Evolutionary conservation across 1,140 invertebrate species (phyloP).

Genomic region (Oedothorax gibbosus): DNA sequence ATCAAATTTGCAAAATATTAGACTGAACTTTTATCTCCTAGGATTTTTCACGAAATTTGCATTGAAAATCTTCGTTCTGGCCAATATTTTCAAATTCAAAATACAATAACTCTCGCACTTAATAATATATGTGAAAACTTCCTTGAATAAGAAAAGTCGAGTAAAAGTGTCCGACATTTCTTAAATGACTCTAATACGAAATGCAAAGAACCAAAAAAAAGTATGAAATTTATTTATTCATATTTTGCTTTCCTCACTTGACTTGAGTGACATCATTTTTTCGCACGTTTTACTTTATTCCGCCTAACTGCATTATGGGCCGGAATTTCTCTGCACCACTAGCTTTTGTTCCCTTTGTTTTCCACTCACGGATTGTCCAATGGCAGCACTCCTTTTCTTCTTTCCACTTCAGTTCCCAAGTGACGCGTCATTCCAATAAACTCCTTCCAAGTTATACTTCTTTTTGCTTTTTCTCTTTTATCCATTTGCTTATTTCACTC

Average conservation of each 20-base stretch:
- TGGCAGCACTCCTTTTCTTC: constrained; percentile 25
- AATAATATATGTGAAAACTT: too few species aligned
- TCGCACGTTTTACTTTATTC: constrained; percentile 30
- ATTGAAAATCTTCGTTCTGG: too few species aligned
- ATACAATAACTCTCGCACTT: too few species aligned
- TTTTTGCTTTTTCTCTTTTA: constrained; percentile 21
- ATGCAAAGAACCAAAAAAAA: neutral
- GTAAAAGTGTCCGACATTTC: too few species aligned
- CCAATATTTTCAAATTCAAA: too few species aligned
- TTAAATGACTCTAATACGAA: neutral
- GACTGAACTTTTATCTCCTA: too few species aligned
- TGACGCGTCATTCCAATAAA: constrained; percentile 43
- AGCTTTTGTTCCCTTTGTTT: neutral
- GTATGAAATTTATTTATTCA: neutral
- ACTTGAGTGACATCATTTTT: constrained; percentile 11
- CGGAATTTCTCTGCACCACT: neutral
- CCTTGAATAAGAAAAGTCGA: too few species aligned
- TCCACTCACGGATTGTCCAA: constrained; percentile 19
- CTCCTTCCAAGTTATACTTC: constrained; percentile 29
- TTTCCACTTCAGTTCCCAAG: constrained; percentile 37
- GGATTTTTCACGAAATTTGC: too few species aligned
- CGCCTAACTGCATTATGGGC: constrained; percentile 25
- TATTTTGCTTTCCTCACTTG: constrained; percentile 1
- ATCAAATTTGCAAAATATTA: too few species aligned
- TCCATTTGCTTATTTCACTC: constrained; percentile 58